A percentile compares a stretch with the other conserved stretches of the same genome.
Conservation (phyloP, 2,888 invertebrate species). For the Aproaerema taeniolella region DNA sequence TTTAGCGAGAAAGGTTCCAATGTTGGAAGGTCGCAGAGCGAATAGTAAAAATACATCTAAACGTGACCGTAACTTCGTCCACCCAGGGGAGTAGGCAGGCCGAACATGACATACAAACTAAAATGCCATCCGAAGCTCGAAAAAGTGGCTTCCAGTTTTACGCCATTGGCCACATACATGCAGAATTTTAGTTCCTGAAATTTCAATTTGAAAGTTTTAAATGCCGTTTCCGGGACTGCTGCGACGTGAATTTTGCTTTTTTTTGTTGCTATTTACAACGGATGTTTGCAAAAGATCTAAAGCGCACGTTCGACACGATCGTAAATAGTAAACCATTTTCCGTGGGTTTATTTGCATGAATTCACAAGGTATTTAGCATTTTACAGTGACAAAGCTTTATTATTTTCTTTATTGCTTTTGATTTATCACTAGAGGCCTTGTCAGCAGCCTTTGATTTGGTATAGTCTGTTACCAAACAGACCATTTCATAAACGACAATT, state of each 20-base stretch:
- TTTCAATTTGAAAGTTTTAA: slow-evolving; percentile 15
- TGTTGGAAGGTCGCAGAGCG: slow-evolving; percentile 47
- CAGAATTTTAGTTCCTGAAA: slow-evolving; percentile 11
- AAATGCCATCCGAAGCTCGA: slow-evolving; percentile 37
- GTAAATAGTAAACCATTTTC: too few species aligned
- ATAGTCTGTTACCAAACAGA: too few species aligned
- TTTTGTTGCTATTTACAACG: slow-evolving; percentile 8
- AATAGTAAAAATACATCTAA: slow-evolving; percentile 59
- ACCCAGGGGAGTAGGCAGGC: slow-evolving; percentile 35
- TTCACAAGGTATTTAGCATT: too few species aligned
- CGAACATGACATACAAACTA: slow-evolving; percentile 48
- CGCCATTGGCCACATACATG: slow-evolving; percentile 28
- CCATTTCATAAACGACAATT: too few species aligned
- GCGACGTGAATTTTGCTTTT: slow-evolving; percentile 4
- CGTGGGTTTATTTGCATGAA: too few species aligned
- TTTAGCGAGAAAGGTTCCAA: slow-evolving; percentile 52
- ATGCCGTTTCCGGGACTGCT: neutral
- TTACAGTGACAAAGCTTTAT: too few species aligned
- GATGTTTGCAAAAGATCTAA: slow-evolving; percentile 1
- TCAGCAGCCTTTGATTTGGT: too few species aligned
- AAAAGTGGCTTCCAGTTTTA: slow-evolving; percentile 35
- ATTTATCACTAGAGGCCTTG: too few species aligned
- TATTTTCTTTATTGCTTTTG: too few species aligned
- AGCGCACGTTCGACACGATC: neutral
- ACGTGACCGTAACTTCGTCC: slow-evolving; percentile 46